Evolutionary conservation across 2,888 invertebrate genomes (phyloP), one percentile per base, ranked within the genome.

Genomic region (Hydroisotoma schaefferi): DNA sequence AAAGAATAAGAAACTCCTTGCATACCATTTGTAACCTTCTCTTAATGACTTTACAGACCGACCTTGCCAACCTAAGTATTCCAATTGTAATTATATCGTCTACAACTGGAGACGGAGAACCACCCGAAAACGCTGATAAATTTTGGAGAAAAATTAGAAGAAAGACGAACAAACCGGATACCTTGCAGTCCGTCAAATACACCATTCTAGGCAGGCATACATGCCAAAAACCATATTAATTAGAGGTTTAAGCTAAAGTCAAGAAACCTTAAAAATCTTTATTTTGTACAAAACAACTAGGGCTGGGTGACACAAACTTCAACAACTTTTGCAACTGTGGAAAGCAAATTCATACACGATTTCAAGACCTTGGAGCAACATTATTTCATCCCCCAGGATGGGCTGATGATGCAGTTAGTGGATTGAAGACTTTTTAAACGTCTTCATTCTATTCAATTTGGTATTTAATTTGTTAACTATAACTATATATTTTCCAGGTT

Each of bases 251-350:
- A n/a, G 43, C 20, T 6, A 6, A 43, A 43, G 20, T 33, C 8
- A 33, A 10, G 33, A 33, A 33, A 33, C 12, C 33, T 33, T 8
- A 10, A 33, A 10, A 33, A 43, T 43, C 20, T n/a, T 43, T 20
- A 46, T 61, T 72, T 68, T 27, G 26, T 33, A 23, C 5, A 18
- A 25, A 27, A 2, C 6, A 65, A n/a, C n/a, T n/a, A 80, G 81
- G 81, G 29, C 75, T 82, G n/a, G 82, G 82, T 5, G 82, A 83
- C 73, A 79, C 81, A 2, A 83, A 83, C 73, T 83, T 81, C 73
- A 80, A 78, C 18, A 80, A 78, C 57, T 82, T 81, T 74, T 81
- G 81, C 67, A 78, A 80, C 54, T 80, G 79, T 73, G 79, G 78
- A 4, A 78, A 79, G 61, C 75, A 73, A 44, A 59, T 81, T 23